Evolutionary conservation across 2,797 vertebrate species (phyloP).

Genomic region (Macropodus opercularis): DNA sequence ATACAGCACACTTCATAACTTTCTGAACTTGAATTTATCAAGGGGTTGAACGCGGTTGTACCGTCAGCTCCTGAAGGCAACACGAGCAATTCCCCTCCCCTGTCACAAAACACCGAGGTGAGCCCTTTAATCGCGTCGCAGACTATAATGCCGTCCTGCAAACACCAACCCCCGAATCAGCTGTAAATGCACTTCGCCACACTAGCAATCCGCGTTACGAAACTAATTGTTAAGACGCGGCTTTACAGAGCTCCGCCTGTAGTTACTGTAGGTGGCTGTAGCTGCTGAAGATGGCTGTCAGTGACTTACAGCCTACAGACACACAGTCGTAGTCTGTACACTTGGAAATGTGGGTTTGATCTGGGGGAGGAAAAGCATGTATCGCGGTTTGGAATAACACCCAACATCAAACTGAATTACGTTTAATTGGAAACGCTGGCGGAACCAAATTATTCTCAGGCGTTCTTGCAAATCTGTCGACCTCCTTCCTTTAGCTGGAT

Average conservation of each 20-base stretch:
- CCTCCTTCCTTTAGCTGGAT: conserved; percentile 41
- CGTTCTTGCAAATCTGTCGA: conserved; percentile 38
- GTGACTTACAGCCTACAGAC: conserved; percentile 8
- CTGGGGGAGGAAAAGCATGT: not conserved
- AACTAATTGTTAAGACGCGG: not conserved
- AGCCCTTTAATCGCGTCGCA: conserved; percentile 20
- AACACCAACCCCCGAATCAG: conserved; percentile 10
- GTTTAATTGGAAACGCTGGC: not conserved
- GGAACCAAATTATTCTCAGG: conserved; percentile 4
- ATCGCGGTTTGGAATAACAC: not conserved
- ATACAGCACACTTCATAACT: too few relatives aligned
- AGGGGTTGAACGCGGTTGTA: not conserved
- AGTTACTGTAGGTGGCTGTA: conserved; percentile 10
- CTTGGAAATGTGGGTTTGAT: not conserved
- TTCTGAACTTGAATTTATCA: not conserved
- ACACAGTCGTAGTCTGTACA: not conserved
- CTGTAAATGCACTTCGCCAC: not conserved
- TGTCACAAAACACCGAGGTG: conserved; percentile 13
- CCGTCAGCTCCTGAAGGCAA: conserved; percentile 45
- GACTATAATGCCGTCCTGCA: not conserved
- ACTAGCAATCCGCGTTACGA: not conserved
- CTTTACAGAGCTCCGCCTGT: conserved; percentile 7
- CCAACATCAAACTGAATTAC: not conserved
- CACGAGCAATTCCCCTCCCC: conserved; percentile 33
- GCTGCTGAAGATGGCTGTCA: conserved; percentile 70